Base-by-base conservation (phyloP, 1,140 invertebrate species). In the Anastatus disparis region DNA sequence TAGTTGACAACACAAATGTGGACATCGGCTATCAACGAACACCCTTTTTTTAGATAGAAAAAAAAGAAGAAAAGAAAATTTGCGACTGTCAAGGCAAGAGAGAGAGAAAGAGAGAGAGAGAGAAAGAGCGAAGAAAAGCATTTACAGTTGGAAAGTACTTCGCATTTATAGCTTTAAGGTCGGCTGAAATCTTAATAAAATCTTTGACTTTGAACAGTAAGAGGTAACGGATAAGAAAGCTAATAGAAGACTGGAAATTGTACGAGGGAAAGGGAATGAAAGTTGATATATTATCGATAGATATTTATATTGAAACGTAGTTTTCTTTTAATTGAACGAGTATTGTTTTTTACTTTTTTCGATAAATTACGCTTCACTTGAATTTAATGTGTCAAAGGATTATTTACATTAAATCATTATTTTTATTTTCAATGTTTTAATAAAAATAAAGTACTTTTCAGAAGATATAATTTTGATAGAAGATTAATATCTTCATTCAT, bases 181-280 rank as follows among this genome's bases (percentile, higher is more conserved):
- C 75, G 76, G n/a, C 40, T 52, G 48, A 74, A 80, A 84, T 85
- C 84, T 85, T 84, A 86, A 86, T 84, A 86, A 84, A 86, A 86
- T 85, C 83, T 84, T 75, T 63, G 72, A 27, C 22, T 44, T 44
- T 26, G 27, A 53, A 24, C 27, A 27, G 4, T 15, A 15, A 42
- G 53, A 38, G 40, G 31, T 22, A n/a, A n/a, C n/a, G 55, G 55
- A 68, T 68, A 68, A 68, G 52, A 65, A 67, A 67, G 55, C n/a
- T 42, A 29, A 31, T 53, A n/a, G 24, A 53, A 35, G 31, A 35
- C 31, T 35, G 31, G 31, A 44, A 61, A 20, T 17, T n/a, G 2
- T 7, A 13, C 3, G 27, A 52, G 46, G 44, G 17, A 7, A 4
- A 17, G n/a, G n/a, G 12, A 4, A 9, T 2, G 6, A 38, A 31